Base-by-base conservation (phyloP, 1,140 invertebrate species). In the Doryteuthis pealeii region DNA sequence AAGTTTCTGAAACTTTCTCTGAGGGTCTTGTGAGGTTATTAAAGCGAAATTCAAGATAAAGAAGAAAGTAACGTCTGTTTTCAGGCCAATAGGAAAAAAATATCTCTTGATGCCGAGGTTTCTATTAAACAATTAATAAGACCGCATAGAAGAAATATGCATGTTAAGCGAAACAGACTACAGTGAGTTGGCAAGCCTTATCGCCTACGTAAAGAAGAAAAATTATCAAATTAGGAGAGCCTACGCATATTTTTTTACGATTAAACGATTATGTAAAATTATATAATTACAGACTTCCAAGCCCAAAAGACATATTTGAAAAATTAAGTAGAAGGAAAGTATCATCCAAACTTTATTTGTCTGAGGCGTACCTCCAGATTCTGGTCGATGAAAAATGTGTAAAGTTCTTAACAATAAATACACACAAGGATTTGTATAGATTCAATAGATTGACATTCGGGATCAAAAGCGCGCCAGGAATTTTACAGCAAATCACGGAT, bases 401-500 rank as follows among this genome's bases (percentile, higher is more conserved):
- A 77, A 65, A 80, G 28, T 62, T 79, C 4, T 33, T 78, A n/a
- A 79, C 75, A 18, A 77, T 81, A 3, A 83, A 75, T 54, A 83
- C 66, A 32, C 30, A 66, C 62, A 18, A 30, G 67, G 86, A 85
- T 32, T 81, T 81, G 15, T 90, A 84, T 69, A 22, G 70, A 65
- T 85, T 87, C 77, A 87, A 87, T 72, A 74, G 85, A 65, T 70
- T 90, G 12, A 81, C 82, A 4, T 90, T 89, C 81, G 89, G 88
- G 12, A 84, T 90, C 15, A 86, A 88, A 76, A 83, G 82, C 10
- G 88, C 88, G 1, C 88, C 89, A n/a, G 77, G 83, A 10, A 86
- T 89, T 74, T 91, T 90, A 73, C 87, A 91, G 76, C 43, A 83
- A 74, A 78, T 86, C 30, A 87, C 90, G 31, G 86, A 89, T 1